Evolutionary conservation across 1,140 invertebrate genomes (phyloP).

Genomic region (Orchestia grillus): DNA sequence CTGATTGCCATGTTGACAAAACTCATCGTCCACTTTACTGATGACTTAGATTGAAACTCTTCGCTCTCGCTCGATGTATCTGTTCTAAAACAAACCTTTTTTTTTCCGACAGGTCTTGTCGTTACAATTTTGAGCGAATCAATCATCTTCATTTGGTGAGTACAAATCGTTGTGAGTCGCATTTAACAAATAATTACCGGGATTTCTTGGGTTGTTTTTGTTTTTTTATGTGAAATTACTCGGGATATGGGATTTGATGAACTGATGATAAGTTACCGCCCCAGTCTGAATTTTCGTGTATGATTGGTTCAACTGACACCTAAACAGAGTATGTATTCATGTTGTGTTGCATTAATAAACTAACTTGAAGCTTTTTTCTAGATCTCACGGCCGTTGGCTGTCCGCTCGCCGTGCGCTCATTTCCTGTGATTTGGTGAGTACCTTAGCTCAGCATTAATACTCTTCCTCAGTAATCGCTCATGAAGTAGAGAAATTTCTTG

Average conservation of each 20-base stretch:
- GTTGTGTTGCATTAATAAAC: neutral
- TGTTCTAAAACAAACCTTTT: neutral
- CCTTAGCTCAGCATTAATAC: too few relatives aligned
- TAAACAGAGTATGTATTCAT: neutral
- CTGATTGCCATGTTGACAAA: constrained; percentile 26
- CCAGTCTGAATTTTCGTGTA: neutral
- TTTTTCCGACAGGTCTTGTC: neutral
- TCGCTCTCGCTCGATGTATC: neutral
- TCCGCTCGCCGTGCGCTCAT: neutral
- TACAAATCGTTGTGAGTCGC: neutral
- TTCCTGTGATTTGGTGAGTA: neutral
- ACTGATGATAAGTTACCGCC: neutral
- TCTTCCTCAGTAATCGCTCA: too few relatives aligned
- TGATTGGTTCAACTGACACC: neutral
- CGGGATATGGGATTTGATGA: neutral
- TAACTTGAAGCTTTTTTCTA: neutral
- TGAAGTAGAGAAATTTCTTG: too few relatives aligned
- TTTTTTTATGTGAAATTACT: neutral
- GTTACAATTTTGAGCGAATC: neutral
- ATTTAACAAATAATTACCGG: neutral
- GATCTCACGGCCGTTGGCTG: neutral
- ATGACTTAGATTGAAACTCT: neutral
- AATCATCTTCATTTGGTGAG: neutral
- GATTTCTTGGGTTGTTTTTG: neutral
- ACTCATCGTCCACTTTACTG: constrained; percentile 31